Conservation (phyloP, 2,113 vertebrate genomes). For the Petroica traversi region DNA sequence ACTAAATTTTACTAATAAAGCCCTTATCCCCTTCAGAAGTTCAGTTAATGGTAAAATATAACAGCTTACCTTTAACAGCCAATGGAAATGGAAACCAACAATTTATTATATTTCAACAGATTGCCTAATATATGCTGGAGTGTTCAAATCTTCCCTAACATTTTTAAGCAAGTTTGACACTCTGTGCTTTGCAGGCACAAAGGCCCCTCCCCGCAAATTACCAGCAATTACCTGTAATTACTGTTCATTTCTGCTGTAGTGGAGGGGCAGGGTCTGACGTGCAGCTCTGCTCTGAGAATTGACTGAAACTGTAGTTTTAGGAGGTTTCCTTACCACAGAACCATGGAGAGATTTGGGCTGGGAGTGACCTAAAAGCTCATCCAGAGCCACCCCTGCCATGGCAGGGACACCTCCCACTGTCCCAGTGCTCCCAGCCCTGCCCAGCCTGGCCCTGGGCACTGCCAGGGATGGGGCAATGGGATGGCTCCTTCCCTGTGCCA, state of each 20-base stretch:
- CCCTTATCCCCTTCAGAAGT: neutral
- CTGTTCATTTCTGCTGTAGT: neutral
- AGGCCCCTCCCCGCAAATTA: too few relatives aligned
- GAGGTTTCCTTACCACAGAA: neutral
- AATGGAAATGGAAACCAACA: neutral
- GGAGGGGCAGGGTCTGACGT: neutral
- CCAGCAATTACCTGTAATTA: neutral
- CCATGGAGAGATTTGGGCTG: neutral
- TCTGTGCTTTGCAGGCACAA: neutral
- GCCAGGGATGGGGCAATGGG: neutral
- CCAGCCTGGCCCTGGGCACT: neutral
- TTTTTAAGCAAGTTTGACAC: neutral
- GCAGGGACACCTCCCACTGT: neutral
- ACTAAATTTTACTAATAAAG: neutral
- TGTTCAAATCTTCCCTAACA: neutral
- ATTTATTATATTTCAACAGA: neutral
- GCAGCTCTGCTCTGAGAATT: neutral
- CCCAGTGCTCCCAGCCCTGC: neutral
- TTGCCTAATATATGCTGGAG: neutral
- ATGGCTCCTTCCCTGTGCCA: neutral
- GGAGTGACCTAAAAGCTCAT: neutral
- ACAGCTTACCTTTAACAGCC: neutral
- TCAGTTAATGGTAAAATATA: neutral
- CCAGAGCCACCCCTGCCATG: neutral
- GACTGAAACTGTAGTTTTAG: accelerated